phyloP scores from a whole-genome alignment of 2,797 vertebrate species.

The Gouania willdenowi region DNA sequence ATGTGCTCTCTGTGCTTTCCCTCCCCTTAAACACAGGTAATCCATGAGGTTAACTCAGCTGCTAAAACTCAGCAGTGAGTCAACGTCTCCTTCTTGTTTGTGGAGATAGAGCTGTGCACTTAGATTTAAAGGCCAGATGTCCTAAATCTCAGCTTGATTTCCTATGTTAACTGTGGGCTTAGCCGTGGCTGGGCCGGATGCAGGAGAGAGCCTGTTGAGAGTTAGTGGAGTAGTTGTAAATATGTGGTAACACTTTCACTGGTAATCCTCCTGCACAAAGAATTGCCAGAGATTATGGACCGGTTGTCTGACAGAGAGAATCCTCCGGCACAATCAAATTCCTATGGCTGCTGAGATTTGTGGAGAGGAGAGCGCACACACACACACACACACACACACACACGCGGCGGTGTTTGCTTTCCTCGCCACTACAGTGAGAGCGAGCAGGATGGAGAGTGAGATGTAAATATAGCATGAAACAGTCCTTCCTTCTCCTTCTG shows the following conservation, averaged over 20 bases:
- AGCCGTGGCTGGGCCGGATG: slow-evolving; percentile 67
- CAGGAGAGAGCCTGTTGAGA: slow-evolving; percentile 76
- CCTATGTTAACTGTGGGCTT: slow-evolving; percentile 76
- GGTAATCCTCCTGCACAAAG: slow-evolving; percentile 79
- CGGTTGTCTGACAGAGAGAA: slow-evolving; percentile 78
- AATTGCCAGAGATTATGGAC: slow-evolving; percentile 77
- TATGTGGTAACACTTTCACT: slow-evolving; percentile 79
- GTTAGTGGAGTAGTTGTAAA: slow-evolving; percentile 80
- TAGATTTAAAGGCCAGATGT: slow-evolving; percentile 62
- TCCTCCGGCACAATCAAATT: slow-evolving; percentile 79
- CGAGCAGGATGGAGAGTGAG: slow-evolving; percentile 43
- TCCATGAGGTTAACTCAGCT: slow-evolving; percentile 57
- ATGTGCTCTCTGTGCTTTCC: slow-evolving; percentile 49
- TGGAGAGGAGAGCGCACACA: too few relatives aligned
- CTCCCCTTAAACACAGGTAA: slow-evolving; percentile 63
- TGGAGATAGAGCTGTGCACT: slow-evolving; percentile 45
- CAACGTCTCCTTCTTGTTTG: slow-evolving; percentile 39
- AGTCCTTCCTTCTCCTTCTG: too few relatives aligned
- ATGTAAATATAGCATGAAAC: slow-evolving; percentile 55
- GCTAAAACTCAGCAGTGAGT: slow-evolving; percentile 51
- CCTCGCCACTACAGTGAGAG: slow-evolving; percentile 62
- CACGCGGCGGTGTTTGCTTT: slow-evolving; percentile 38
- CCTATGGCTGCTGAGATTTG: slow-evolving; percentile 73
- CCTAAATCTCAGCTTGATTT: slow-evolving; percentile 75
- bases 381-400: slow-evolving; percentile 49